Evolutionary conservation across 2,113 vertebrate genomes (phyloP).

Genomic region (Microcebus tavaratra): DNA sequence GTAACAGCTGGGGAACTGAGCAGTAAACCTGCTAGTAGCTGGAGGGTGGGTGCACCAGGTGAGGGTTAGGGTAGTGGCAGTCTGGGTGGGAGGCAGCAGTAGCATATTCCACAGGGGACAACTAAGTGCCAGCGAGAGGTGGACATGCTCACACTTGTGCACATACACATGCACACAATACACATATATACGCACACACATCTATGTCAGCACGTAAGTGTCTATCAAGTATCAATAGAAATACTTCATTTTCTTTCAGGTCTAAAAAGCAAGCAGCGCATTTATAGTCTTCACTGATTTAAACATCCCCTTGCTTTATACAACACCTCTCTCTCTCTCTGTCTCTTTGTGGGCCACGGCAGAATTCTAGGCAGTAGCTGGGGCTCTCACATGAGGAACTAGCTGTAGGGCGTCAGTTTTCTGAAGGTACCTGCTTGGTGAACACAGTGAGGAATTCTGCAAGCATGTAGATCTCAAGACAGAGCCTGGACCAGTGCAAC

Average conservation of each 20-base stretch:
- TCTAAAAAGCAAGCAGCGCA: neutral
- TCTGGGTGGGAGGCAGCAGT: neutral
- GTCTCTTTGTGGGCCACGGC: neutral
- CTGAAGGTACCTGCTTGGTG: neutral
- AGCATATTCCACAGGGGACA: neutral
- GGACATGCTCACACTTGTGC: neutral
- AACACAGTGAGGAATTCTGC: neutral
- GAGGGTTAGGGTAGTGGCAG: neutral
- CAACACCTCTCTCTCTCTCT: neutral
- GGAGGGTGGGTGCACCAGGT: neutral
- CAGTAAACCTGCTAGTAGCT: neutral
- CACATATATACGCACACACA: neutral
- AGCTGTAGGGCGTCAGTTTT: neutral
- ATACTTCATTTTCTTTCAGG: neutral
- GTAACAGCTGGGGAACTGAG: neutral
- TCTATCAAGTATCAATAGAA: neutral
- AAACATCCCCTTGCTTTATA: neutral
- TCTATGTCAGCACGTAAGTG: neutral
- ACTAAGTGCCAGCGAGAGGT: neutral
- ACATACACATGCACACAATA: too few species aligned
- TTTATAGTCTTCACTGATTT: neutral
- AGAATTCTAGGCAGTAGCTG: neutral
- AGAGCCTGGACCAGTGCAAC: neutral
- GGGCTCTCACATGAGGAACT: neutral
- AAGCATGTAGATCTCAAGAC: neutral